Evolutionary conservation across 2,113 vertebrate genomes (phyloP).

Genomic region (Lepisosteus oculatus): DNA sequence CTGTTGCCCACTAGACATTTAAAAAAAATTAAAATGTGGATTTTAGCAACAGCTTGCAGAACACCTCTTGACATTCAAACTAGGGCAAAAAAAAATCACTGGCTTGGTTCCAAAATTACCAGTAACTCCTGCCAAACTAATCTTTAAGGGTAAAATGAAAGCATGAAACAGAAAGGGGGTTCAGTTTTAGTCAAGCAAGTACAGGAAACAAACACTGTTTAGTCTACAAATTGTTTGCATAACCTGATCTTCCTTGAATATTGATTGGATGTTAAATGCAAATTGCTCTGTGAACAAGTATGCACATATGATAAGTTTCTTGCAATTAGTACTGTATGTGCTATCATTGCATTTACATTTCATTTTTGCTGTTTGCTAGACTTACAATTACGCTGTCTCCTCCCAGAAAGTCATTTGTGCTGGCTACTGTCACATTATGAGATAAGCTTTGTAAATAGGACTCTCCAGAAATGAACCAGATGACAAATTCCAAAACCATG

Average conservation of each 20-base stretch:
- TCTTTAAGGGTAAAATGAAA: neutral
- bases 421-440: neutral
- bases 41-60: conserved; percentile 17
- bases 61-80: conserved; percentile 17
- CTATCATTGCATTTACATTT: too few relatives aligned
- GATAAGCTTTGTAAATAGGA: neutral
- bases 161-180: neutral
- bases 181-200: neutral
- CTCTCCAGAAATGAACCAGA: too few relatives aligned
- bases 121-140: conserved; percentile 7
- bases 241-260: neutral
- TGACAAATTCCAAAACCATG: too few relatives aligned
- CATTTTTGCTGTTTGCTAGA: neutral
- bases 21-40: conserved; percentile 7
- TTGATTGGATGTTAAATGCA: neutral
- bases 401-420: neutral
- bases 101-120: neutral
- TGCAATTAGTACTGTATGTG: neutral
- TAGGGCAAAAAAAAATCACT: neutral
- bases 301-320: neutral
- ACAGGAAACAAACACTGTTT: neutral
- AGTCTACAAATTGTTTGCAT: neutral
- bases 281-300: neutral
- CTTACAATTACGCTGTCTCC: neutral
- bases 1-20: neutral